A percentile compares a stretch with the other conserved stretches of the same genome.
Conservation (phyloP, 2,797 vertebrate genomes). For the Coregonus sp. region DNA sequence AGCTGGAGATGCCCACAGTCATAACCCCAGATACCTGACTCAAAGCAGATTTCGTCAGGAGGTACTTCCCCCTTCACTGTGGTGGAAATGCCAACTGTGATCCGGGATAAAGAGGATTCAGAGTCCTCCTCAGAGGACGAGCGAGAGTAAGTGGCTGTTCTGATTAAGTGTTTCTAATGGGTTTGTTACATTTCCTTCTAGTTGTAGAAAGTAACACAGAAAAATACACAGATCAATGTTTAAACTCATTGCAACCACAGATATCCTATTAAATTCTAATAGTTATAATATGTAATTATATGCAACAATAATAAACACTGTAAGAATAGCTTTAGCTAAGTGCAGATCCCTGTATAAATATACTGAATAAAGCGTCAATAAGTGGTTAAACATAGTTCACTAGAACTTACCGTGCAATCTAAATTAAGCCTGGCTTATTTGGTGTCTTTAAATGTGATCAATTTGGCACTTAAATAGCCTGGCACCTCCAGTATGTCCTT, state of each 20-base stretch:
- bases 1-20: constrained; percentile 46
- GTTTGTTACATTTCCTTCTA: neutral
- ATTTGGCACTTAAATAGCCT: constrained; percentile 7
- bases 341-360: neutral
- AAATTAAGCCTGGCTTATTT: neutral
- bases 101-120: constrained; percentile 80
- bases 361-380: neutral
- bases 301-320: neutral
- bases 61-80: constrained; percentile 36
- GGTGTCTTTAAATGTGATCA: neutral
- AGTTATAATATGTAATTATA: neutral
- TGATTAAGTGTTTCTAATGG: constrained; percentile 14
- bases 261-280: neutral
- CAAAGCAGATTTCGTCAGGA: constrained; percentile 49
- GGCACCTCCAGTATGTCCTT: constrained; percentile 6
- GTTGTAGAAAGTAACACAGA: neutral
- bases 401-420: neutral
- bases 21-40: constrained; percentile 49
- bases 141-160: constrained; percentile 67
- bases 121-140: constrained; percentile 82
- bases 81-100: constrained; percentile 84
- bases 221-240: neutral
- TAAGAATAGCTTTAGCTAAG: neutral
- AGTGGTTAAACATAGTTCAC: neutral
- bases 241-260: neutral